Evolutionary conservation across 2,113 vertebrate genomes (phyloP).

Genomic region (Phaethornis superciliosus): DNA sequence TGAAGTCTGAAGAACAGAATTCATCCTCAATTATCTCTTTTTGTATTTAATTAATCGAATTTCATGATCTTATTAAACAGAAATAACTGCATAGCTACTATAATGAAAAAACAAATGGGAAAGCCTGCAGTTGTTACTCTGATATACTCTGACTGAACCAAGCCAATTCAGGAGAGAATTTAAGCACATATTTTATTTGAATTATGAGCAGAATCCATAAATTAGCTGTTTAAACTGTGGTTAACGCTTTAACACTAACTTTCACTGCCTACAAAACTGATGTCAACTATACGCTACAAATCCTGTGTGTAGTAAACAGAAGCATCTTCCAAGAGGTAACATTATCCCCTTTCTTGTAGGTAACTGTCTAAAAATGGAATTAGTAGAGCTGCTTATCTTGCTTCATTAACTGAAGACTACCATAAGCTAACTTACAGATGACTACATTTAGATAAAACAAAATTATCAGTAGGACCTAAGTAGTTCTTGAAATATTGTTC

Average conservation of each 20-base stretch:
- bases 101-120: not conserved
- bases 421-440: slow-evolving; percentile 24
- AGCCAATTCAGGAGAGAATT: not conserved
- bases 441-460: slow-evolving; percentile 35
- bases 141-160: not conserved
- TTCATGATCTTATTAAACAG: not conserved
- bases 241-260: not conserved
- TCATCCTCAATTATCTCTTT: not conserved
- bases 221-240: not conserved
- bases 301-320: not conserved
- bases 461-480: slow-evolving; percentile 33
- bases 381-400: slow-evolving; percentile 32
- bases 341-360: slow-evolving; percentile 17
- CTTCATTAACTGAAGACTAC: slow-evolving; percentile 38
- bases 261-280: not conserved
- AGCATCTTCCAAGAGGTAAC: not conserved
- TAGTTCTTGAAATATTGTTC: slow-evolving; percentile 7
- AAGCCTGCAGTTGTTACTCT: not conserved
- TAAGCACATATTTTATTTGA: not conserved
- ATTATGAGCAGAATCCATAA: not conserved
- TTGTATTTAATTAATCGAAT: not conserved
- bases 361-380: slow-evolving; percentile 10
- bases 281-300: not conserved
- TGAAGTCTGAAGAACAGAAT: not conserved
- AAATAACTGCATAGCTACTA: not conserved